Base-by-base conservation (phyloP, 1,140 invertebrate genomes). In the Drosophila parvula region DNA sequence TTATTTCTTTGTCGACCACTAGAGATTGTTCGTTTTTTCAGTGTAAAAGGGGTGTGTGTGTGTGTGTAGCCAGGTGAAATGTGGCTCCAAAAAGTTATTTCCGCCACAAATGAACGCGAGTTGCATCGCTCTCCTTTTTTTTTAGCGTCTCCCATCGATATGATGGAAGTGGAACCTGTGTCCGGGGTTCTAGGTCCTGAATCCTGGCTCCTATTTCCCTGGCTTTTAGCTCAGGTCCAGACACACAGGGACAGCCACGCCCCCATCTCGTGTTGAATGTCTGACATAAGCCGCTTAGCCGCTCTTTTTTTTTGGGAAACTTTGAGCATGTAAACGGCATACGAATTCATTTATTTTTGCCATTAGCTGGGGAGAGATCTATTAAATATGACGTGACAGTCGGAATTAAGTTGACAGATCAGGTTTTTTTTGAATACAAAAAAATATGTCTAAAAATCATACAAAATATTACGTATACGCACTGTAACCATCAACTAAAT, bases 31-130 rank as follows among this genome's bases (percentile, higher is more conserved):
- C 16, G 76, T 80, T 86, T 82, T 77, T 82, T 61, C 67, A 86
- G 82, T 79, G 84, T 86, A 86, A 73, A 67, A 79, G 67, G 65
- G 78, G 77, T 78, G 78, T 48, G 48, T 34, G 47, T 16, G 57
- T 48, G 55, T 44, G 55, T 79, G 80, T 69, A 64, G 56, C 71
- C 79, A 86, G 79, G 83, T 79, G 58, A 86, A 86, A 65, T 67
- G 70, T 61, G 79, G 62, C 73, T 60, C 48, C 76, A 76, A 88
- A 86, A 88, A 88, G 83, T 86, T 86, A 77, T 88, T 88, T 86
- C 75, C 79, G 83, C 83, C 71, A 86, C 82, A 88, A 86, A 86
- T 88, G 79, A 86, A 86, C 70, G 65, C 47, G 60, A 65, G 56
- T 48, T 77, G 56, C 53, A 57, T 10, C 7, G 12, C 11, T 5